Evolutionary conservation across 2,113 vertebrate species (phyloP), one percentile per base, ranked within the genome.

Genomic region (Rhinoptilus africanus): DNA sequence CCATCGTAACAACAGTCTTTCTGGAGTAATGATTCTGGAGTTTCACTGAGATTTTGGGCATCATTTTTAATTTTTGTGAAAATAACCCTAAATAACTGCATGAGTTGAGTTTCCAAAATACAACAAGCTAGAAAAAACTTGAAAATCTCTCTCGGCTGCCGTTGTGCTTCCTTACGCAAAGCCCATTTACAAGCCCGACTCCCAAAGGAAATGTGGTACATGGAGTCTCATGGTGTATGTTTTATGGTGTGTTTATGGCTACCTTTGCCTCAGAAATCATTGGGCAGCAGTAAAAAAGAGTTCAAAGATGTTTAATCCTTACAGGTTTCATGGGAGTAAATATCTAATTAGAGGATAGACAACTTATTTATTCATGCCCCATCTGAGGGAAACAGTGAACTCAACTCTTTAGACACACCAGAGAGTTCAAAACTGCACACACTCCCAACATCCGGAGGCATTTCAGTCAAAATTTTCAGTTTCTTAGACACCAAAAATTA

Each of bases 1-100:
- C 15, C 2, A 0, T 68, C 1, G 0, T 53, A 51, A 34, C 35
- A 51, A 34, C 12, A 23, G 28, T 39, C 34, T 54, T 63, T 63
- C 32, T 76, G 18, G 34, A 50, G 9, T 83, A n/a, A 20, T 32
- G 47, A 34, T 78, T 72, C 53, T 64, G 20, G 15, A 48, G 9
- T 64, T 68, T 73, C 23, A 66, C 22, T 41, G 48, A 83, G 32
- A 62, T 76, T 73, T 72, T 27, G 18, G 28, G 10, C 9, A 37
- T 74, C 1, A 0, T 45, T 53, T 79, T 56, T 67, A 41, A 45
- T 60, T 66, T 57, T 4, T n/a, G 17, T 59, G 2, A 8, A 54
- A 77, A 74, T 43, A 73, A 32, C 45, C 3, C 7, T 8, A 54
- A 67, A 34, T 63, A 14, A 23, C 18, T 67, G 5, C 12, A 23